Conservation (phyloP, 1,140 invertebrate species). For the Dendrolimus punctatus region DNA sequence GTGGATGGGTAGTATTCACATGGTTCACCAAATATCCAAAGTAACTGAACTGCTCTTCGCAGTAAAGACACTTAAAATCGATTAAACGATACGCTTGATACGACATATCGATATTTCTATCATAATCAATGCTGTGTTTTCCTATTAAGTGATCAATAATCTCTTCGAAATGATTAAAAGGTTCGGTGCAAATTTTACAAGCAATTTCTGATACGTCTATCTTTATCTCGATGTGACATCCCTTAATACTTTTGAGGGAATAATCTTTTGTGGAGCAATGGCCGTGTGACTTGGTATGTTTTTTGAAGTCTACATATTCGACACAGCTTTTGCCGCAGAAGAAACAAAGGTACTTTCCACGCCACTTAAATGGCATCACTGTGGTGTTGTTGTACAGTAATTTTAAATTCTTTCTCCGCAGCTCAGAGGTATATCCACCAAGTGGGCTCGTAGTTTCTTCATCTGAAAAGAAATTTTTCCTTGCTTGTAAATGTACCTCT, state of each 20-base stretch:
- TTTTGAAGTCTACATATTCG: conserved; percentile 40
- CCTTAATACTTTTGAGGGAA: conserved; percentile 39
- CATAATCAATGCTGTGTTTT: conserved; percentile 46
- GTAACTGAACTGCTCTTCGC: conserved; percentile 36
- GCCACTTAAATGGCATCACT: conserved; percentile 60
- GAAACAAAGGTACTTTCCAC: conserved; percentile 46
- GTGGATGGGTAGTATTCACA: conserved; percentile 42
- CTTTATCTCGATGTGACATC: conserved; percentile 42
- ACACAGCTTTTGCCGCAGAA: conserved; percentile 42
- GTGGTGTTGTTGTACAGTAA: conserved; percentile 55
- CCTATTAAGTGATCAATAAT: conserved; percentile 45
- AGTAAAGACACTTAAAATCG: conserved; percentile 36
- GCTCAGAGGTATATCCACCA: conserved; percentile 38
- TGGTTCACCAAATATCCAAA: conserved; percentile 45
- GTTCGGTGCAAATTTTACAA: conserved; percentile 45
- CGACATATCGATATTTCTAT: conserved; percentile 33
- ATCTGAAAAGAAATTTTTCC: conserved; percentile 59
- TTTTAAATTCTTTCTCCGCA: conserved; percentile 49
- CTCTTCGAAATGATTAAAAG: conserved; percentile 31
- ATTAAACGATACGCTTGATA: conserved; percentile 39
- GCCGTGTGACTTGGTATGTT: conserved; percentile 47
- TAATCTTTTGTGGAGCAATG: conserved; percentile 35
- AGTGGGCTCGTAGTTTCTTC: conserved; percentile 30
- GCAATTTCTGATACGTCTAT: conserved; percentile 46
- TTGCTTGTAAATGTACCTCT: conserved; percentile 24